phyloP scores from a whole-genome alignment of 2,113 vertebrate species.

The Daboia siamensis region DNA sequence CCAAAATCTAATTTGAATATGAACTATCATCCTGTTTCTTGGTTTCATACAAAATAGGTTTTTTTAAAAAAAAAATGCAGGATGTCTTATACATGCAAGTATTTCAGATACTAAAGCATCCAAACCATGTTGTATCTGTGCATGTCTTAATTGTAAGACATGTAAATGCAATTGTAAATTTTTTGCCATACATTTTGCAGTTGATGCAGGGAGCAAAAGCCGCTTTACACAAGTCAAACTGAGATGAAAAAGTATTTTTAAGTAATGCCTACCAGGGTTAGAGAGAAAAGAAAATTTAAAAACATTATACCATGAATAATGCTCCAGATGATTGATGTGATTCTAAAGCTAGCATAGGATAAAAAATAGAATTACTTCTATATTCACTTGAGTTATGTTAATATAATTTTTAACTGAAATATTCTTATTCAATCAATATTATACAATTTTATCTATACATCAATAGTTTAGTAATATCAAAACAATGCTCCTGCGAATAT shows the following conservation, averaged over 20 bases:
- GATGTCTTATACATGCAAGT: background rate
- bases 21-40: background rate
- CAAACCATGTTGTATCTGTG: background rate
- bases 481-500: background rate
- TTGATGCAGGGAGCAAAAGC: background rate
- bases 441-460: background rate
- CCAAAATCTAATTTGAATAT: background rate
- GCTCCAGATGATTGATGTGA: background rate
- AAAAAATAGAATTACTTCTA: background rate
- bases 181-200: background rate
- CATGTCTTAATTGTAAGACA: background rate
- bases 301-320: background rate
- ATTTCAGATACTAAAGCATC: background rate
- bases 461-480: background rate
- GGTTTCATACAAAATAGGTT: background rate
- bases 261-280: background rate
- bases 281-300: background rate
- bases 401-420: background rate
- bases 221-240: background rate
- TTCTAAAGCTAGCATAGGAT: background rate
- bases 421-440: background rate
- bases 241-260: background rate
- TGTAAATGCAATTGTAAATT: background rate
- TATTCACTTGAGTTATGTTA: accelerated
- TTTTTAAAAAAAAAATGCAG: background rate